Base-by-base conservation (phyloP, 2,888 invertebrate species). In the Pollenia amentaria region DNA sequence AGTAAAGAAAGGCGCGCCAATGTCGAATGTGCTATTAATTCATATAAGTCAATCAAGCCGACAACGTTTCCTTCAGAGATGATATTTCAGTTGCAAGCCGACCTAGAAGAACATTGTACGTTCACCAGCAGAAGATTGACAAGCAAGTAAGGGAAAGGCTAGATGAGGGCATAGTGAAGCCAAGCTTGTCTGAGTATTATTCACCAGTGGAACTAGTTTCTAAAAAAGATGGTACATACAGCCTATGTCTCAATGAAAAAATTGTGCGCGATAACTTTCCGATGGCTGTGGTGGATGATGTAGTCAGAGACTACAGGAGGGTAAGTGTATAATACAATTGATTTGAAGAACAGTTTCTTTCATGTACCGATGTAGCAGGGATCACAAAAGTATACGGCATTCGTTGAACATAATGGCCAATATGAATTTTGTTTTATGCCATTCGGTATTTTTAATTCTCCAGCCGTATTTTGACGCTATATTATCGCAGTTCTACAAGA, bases 321-420 rank as follows among this genome's bases (percentile, higher is more conserved):
- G 88, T 16, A 70, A n/a, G 87, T 88, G 14, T 90, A 89, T 44
- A 88, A 88, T 1, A 80, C 88, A 10, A 64, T 90, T 1, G 90
- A 90, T 84, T 76, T 89, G 18, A 67, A 57, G 29, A 89, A 89
- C 67, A 89, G 89, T 0, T 90, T 89, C 64, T 84, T 89, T 62
- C 90, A 90, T 55, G 87, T 90, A 8, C 87, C 83, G 0, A 78
- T 90, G 9, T 88, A 88, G 1, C 55, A 72, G 18, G 76, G 85
- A 9, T 90, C 89, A 0, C 82, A 79, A 18, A 88, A 89, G 57
- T 90, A 87, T 55, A 90, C 89, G 18, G 79, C 89, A 4, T 90
- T 90, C 69, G 89, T 90, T 3, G 89, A 89, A 10, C 88, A 88
- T 44, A 70, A 88, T 72, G 88, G 89, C 12, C 89, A 90, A 53